These are phyloP conservation scores for Intellagama lesueurii DNA, from an alignment of 2,797 vertebrate genomes.

Conservation along the genomic window DNA sequence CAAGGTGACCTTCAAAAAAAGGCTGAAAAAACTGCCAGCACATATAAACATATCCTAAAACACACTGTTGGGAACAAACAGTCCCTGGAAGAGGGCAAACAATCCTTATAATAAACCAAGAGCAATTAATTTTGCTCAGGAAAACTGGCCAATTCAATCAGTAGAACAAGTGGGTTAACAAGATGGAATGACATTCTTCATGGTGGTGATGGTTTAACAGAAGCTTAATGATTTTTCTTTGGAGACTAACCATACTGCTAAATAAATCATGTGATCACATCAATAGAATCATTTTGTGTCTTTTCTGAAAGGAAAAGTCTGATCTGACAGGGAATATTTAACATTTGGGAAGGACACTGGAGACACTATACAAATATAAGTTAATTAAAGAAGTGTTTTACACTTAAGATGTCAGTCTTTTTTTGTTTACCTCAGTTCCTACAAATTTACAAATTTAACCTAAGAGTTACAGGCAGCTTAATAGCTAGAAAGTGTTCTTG, in stretches of 20 bases:
- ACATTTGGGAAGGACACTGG: background rate
- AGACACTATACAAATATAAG: slow-evolving; percentile 2
- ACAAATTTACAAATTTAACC: background rate
- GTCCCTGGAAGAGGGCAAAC: slow-evolving; percentile 66
- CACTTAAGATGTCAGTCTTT: background rate
- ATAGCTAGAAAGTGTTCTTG: fast-evolving
- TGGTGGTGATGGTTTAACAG: slow-evolving; percentile 17
- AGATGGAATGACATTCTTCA: slow-evolving; percentile 19
- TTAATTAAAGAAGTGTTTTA: background rate
- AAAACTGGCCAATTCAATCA: slow-evolving; percentile 55
- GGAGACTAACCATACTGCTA: background rate
- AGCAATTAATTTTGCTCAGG: slow-evolving; percentile 67
- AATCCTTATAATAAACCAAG: slow-evolving; percentile 66
- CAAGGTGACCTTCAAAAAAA: slow-evolving; percentile 63
- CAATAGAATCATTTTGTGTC: background rate
- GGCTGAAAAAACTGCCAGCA: slow-evolving; percentile 66
- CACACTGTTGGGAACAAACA: slow-evolving; percentile 67
- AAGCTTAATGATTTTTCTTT: slow-evolving; percentile 24
- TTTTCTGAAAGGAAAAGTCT: slow-evolving; percentile 35
- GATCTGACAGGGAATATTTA: slow-evolving; percentile 39
- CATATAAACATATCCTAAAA: slow-evolving; percentile 73
- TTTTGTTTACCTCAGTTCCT: slow-evolving; percentile 34
- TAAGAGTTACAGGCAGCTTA: background rate
- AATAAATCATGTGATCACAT: background rate
- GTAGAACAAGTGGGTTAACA: slow-evolving; percentile 36